phyloP scores from a whole-genome alignment of 2,113 vertebrate species.

The Euleptes europaea region DNA sequence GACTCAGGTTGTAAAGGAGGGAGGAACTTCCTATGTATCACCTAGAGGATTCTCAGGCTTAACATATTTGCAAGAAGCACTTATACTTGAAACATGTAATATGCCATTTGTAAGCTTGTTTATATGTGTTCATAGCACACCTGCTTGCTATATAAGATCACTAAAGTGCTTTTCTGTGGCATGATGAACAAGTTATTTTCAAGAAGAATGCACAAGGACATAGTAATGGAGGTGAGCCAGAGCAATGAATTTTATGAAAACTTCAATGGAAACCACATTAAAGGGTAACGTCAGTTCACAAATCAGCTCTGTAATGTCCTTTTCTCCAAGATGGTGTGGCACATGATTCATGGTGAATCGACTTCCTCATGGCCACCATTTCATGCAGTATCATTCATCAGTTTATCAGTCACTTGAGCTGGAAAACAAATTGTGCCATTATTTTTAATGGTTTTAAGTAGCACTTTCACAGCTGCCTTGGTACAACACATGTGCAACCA shows the following conservation, averaged over 20 bases:
- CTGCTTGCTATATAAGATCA: slow-evolving; percentile 21
- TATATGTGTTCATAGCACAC: background rate
- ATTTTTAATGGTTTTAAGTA: slow-evolving; percentile 35
- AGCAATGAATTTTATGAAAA: slow-evolving; percentile 62
- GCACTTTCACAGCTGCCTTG: slow-evolving; percentile 40
- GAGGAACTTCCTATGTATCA: too few species aligned
- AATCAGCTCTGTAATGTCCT: slow-evolving; percentile 46
- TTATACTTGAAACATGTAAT: background rate
- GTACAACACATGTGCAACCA: slow-evolving; percentile 17
- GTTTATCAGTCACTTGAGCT: slow-evolving; percentile 30
- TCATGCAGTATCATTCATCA: slow-evolving; percentile 49
- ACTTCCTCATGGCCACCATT: slow-evolving; percentile 49
- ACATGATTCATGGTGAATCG: slow-evolving; percentile 46
- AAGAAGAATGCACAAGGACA: slow-evolving; percentile 60
- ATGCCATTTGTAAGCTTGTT: background rate
- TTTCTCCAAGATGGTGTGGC: slow-evolving; percentile 32
- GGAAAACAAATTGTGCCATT: slow-evolving; percentile 37
- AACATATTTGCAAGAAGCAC: background rate
- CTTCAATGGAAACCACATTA: slow-evolving; percentile 62
- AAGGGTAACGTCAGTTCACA: slow-evolving; percentile 55
- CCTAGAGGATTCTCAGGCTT: background rate
- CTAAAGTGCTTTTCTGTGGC: slow-evolving; percentile 23
- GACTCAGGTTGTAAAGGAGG: too few species aligned
- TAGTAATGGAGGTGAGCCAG: slow-evolving; percentile 47
- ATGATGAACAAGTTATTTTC: slow-evolving; percentile 60